Conservation (phyloP, 2,113 vertebrate genomes). For the Tonatia bakeri region DNA sequence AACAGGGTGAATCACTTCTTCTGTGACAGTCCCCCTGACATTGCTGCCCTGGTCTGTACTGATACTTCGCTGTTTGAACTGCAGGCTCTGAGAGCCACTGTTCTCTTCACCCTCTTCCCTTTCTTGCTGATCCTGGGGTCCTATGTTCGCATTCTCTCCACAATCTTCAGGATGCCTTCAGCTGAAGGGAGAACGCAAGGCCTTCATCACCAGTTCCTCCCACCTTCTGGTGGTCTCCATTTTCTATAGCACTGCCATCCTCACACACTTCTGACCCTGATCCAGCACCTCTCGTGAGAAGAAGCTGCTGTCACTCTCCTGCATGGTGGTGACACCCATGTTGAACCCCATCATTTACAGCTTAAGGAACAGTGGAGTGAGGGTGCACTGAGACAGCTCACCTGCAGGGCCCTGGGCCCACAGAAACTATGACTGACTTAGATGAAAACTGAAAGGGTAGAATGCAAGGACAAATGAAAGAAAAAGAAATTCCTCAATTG, state of each 20-base stretch:
- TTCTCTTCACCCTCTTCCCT: conserved; percentile 72
- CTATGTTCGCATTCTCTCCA: conserved; percentile 66
- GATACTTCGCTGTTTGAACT: conserved; percentile 72
- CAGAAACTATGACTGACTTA: conserved; percentile 16
- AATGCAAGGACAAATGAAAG: background rate
- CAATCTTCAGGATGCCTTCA: conserved; percentile 71
- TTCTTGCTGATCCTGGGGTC: conserved; percentile 73
- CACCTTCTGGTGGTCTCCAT: conserved; percentile 69
- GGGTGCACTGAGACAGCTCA: conserved; percentile 54
- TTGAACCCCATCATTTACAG: conserved; percentile 77
- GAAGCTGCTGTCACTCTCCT: conserved; percentile 73
- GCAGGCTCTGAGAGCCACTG: conserved; percentile 69
- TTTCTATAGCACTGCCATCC: conserved; percentile 74
- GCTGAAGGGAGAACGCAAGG: conserved; percentile 64
- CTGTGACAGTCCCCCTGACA: conserved; percentile 68
- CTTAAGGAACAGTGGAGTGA: conserved; percentile 74
- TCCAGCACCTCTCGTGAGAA: conserved; percentile 69
- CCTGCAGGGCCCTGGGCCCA: background rate
- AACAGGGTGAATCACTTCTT: conserved; percentile 72
- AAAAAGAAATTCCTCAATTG: background rate
- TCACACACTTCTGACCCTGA: conserved; percentile 66
- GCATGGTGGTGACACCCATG: conserved; percentile 74
- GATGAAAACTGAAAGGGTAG: background rate
- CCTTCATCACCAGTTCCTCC: conserved; percentile 77
- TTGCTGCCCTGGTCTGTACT: conserved; percentile 69